phyloP scores from a whole-genome alignment of 2,113 vertebrate species.

The Neodontobutis hainanensis region DNA sequence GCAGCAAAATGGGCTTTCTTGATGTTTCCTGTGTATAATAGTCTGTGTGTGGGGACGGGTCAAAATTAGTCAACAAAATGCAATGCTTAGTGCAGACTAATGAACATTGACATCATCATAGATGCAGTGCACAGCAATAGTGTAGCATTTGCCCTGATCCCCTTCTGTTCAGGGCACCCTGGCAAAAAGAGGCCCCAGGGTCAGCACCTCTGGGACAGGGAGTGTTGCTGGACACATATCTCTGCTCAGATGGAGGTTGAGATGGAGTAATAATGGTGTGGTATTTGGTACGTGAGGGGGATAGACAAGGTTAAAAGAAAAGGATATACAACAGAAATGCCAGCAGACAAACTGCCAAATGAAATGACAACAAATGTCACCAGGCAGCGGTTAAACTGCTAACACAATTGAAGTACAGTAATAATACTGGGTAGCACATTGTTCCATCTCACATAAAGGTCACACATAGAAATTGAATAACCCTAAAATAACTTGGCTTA shows the following conservation, averaged over 20 bases:
- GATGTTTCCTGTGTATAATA: too few species aligned
- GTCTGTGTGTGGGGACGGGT: too few species aligned
- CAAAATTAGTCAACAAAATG: too few species aligned
- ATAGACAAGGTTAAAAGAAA: constrained; percentile 40
- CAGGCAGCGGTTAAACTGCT: constrained; percentile 14
- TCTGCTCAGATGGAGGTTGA: constrained; percentile 58
- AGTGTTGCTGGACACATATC: constrained; percentile 42
- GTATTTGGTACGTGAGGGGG: neutral
- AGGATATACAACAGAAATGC: constrained; percentile 43
- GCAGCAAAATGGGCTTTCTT: too few species aligned
- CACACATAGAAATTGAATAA: constrained; percentile 12
- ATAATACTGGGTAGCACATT: neutral
- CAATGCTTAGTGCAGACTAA: too few species aligned
- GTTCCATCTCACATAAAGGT: constrained; percentile 15
- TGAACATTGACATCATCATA: constrained; percentile 10
- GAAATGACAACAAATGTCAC: constrained; percentile 63
- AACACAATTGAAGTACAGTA: constrained; percentile 4
- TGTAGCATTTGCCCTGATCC: constrained; percentile 44
- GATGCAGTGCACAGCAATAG: constrained; percentile 37
- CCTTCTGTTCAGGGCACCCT: constrained; percentile 50
- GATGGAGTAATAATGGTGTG: constrained; percentile 18
- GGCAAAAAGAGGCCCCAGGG: constrained; percentile 54
- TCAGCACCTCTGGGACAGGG: constrained; percentile 53
- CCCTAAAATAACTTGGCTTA: constrained; percentile 17
- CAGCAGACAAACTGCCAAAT: constrained; percentile 48